A percentile compares a stretch with the other conserved stretches of the same genome.
phyloP scores from a whole-genome alignment of 1,140 invertebrate genomes.

The Nomia melanderi region DNA sequence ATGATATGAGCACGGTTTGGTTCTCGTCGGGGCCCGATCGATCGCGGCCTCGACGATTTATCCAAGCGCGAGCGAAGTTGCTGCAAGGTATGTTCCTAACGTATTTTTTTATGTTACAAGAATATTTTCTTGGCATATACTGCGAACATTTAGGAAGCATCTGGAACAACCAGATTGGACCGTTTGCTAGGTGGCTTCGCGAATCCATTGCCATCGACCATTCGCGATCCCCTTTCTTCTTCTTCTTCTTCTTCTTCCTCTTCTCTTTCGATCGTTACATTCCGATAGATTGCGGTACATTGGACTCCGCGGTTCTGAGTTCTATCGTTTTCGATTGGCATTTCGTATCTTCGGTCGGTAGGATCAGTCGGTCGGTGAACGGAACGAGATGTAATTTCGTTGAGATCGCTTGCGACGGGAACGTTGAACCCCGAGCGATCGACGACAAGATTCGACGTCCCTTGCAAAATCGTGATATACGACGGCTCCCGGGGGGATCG shows the following conservation, averaged over 20 bases:
- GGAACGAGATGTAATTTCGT: neutral
- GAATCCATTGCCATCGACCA: constrained; percentile 5
- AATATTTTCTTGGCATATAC: constrained; percentile 55
- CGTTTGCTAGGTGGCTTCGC: constrained; percentile 10
- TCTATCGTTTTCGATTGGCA: no score
- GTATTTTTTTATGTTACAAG: constrained; percentile 55
- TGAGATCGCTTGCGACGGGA: neutral
- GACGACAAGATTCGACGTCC: constrained; percentile 21
- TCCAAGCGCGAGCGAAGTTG: constrained; percentile 44
- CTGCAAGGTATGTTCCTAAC: constrained; percentile 57
- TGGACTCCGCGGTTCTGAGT: no score
- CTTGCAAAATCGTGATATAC: constrained; percentile 43
- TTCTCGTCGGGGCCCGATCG: constrained; percentile 16
- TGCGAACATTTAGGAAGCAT: constrained; percentile 64
- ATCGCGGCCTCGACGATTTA: constrained; percentile 43
- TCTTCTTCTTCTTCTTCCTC: neutral
- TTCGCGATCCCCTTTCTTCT: neutral
- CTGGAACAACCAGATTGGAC: constrained; percentile 31
- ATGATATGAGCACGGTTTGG: constrained; percentile 55
- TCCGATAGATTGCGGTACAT: no score
- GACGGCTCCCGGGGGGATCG: neutral
- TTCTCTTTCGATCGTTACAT: no score
- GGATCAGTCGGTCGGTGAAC: no score
- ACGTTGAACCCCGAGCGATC: neutral
- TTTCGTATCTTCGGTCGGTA: no score